phyloP scores from a whole-genome alignment of 1,140 invertebrate species.

The Neodiprion pinetum region DNA sequence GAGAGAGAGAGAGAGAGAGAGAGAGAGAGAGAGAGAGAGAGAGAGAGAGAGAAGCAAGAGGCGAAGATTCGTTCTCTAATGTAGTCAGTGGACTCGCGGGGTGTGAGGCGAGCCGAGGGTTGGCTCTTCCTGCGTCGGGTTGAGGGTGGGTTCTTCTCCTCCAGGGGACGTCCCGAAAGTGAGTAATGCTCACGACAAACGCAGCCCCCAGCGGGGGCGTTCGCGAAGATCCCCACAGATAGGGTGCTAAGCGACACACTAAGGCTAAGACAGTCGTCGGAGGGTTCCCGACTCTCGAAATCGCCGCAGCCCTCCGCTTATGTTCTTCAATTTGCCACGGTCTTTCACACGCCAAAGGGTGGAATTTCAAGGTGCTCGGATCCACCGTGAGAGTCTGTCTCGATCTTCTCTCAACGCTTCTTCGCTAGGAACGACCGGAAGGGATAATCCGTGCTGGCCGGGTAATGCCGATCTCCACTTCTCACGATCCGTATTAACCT shows the following conservation, averaged over 20 bases:
- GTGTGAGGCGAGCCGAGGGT: slow-evolving; percentile 34
- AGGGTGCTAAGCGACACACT: slow-evolving; percentile 64
- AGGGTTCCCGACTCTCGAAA: slow-evolving; percentile 30
- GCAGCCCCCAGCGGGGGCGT: slow-evolving; percentile 48
- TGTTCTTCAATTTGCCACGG: slow-evolving; percentile 51
- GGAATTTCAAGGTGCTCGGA: slow-evolving; percentile 7
- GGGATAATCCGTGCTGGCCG: too few species aligned
- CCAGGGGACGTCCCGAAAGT: slow-evolving; percentile 54
- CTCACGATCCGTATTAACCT: neutral
- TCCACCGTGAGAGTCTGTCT: neutral
- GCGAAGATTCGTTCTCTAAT: slow-evolving; percentile 62
- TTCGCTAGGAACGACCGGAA: too few species aligned
- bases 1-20: too few species aligned
- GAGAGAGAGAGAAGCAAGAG: slow-evolving; percentile 28
- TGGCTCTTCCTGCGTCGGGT: slow-evolving; percentile 39
- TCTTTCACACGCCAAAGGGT: slow-evolving; percentile 23
- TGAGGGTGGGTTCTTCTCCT: slow-evolving; percentile 17
- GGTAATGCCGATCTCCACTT: too few species aligned
- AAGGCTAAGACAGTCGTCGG: slow-evolving; percentile 50
- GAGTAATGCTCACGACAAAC: slow-evolving; percentile 65
- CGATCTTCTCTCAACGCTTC: neutral
- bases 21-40: slow-evolving; percentile 13
- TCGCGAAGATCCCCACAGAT: slow-evolving; percentile 57
- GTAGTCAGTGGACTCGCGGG: slow-evolving; percentile 56
- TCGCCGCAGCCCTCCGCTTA: slow-evolving; percentile 33